Evolutionary conservation across 2,888 invertebrate species (phyloP).

Genomic region (Papilio gigon): DNA sequence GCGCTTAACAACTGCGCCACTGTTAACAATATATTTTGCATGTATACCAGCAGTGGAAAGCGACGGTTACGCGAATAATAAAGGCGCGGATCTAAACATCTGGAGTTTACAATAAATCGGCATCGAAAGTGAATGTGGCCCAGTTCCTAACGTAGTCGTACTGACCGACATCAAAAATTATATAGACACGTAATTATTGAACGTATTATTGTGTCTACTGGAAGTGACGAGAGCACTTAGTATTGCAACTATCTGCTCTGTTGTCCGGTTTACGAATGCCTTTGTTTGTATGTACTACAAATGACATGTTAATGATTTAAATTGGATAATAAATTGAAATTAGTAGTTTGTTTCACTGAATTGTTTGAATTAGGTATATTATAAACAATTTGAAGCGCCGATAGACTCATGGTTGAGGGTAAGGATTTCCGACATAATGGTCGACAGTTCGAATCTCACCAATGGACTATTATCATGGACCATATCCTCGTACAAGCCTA

Average conservation of each 20-base stretch:
- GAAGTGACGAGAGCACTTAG: slow-evolving; percentile 18
- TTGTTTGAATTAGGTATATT: too few relatives aligned
- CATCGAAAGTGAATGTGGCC: slow-evolving; percentile 57
- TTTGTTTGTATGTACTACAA: slow-evolving; percentile 14
- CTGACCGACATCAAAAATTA: slow-evolving; percentile 47
- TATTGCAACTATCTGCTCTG: slow-evolving; percentile 17
- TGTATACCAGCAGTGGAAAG: neutral
- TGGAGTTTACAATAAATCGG: slow-evolving; percentile 24
- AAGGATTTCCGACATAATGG: too few relatives aligned
- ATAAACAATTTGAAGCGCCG: too few relatives aligned
- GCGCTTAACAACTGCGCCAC: too few relatives aligned
- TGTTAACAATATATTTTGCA: too few relatives aligned
- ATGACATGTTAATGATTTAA: slow-evolving; percentile 5
- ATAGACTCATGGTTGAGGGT: too few relatives aligned
- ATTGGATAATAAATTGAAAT: neutral
- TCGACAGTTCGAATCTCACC: too few relatives aligned
- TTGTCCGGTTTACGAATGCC: neutral
- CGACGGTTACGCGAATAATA: slow-evolving; percentile 1
- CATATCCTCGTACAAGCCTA: too few relatives aligned
- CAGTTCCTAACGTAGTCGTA: slow-evolving; percentile 49
- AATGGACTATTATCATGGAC: too few relatives aligned
- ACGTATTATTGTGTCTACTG: slow-evolving; percentile 29
- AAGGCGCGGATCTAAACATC: slow-evolving; percentile 8
- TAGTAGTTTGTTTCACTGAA: too few relatives aligned
- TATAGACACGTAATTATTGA: slow-evolving; percentile 35